Evolutionary conservation across 2,888 invertebrate genomes (phyloP), one percentile per base, ranked within the genome.

Genomic region (Agrotis exclamationis): DNA sequence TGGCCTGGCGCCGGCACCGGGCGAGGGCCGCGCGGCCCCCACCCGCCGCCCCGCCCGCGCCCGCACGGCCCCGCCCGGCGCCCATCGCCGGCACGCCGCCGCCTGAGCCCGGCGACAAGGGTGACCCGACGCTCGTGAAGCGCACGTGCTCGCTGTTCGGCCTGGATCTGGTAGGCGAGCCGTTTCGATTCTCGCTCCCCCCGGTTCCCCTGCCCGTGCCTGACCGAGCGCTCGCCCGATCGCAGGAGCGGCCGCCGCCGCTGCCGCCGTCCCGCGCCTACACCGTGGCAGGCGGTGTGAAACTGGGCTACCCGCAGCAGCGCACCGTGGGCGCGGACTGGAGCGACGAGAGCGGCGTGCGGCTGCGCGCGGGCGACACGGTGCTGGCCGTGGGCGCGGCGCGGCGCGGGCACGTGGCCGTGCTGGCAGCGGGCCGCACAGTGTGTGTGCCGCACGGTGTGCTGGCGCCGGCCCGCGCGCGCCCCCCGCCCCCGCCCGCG

Each of bases 61-160:
- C 97, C 60, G 96, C 97, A n/a, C 96, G 98, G 70, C 98, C 98
- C 0, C 96, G 99, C 82, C 99, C 99, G 2, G 98, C 98, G 86
- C 99, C 99, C 44, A 99, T 99, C 86, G 98, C 99, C 22, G 98
- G 99, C 74, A 99, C 99, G 24, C 98, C 98, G 44, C 98, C 99
- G 4, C 98, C 98, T 45, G 98, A 98, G 90, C 97, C 97, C 18
- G 97, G 97, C 86, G 98, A 98, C 92, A 98, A 98, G 95, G 98
- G 98, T 93, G 99, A 99, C 94, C 97, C 98, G 70, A 98, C 98
- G 93, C 98, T 98, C 90, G 98, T 99, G 85, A 98, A 98, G 91
- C 98, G 98, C 90, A 99, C 99, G 33, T 99, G 99, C 93, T 98
- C 98, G 77, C 97, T 99, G 60, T 99, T 99, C 91, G 99, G 99